Evolutionary conservation across 1,140 invertebrate genomes (phyloP), one percentile per base, ranked within the genome.

Genomic region (Musca vetustissima): DNA sequence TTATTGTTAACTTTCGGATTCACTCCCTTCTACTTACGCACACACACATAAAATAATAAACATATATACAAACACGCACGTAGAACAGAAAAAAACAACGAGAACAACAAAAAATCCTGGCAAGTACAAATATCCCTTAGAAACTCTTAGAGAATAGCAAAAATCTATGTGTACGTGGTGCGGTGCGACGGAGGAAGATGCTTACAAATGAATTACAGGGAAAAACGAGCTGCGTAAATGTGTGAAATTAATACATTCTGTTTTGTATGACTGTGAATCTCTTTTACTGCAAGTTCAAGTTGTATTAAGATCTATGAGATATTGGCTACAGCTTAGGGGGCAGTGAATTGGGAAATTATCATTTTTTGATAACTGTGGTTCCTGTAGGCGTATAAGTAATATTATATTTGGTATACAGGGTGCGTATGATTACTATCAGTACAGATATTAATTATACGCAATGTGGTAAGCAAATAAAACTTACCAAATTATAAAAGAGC

Each of bases 191-290:
- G 15, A 1, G 22, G 21, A 55, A 57, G 28, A 59, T n/a, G 55
- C 55, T 43, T 43, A 43, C 36, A 43, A 59, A 59, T 59, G 55
- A 59, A 28, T 59, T 59, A 59, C 55, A 59, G 24, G n/a, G n/a
- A 55, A 59, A 28, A 59, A 61, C 17, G 28, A 21, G 57, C 57
- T 61, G 57, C 57, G 57, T 61, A 61, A 61, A 61, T 61, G 57
- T 61, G 57, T 61, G 57, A 61, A 61, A 61, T 61, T 61, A 61
- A 61, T 61, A 61, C 17, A 61, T 28, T 61, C 57, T 22, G 8
- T n/a, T 19, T 15, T 59, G 55, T 25, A 21, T 7, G 36, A 43
- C 1, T 43, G 36, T 9, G 36, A 43, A 43, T 43, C 2, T 43
- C 11, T 43, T 32, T 9, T n/a, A 3, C 28, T 32, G 28, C 28